A percentile compares a stretch with the other conserved stretches of the same genome.
phyloP scores from a whole-genome alignment of 1,140 invertebrate species.

The Pseudomyrmex pallidus region DNA sequence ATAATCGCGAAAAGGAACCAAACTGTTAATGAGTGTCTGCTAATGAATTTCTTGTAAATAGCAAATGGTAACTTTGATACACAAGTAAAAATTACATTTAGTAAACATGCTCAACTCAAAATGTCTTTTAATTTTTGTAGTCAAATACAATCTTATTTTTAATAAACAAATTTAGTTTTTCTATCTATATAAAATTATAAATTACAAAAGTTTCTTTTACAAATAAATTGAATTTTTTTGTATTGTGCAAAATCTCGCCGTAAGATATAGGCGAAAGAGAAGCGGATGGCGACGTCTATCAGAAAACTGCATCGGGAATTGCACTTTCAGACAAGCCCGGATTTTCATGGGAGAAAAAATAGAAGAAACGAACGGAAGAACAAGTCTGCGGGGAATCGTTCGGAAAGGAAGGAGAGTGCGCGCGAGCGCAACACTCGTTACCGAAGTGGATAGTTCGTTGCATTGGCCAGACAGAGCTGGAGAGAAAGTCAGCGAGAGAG shows the following conservation, averaged over 20 bases:
- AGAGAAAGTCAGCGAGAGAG: constrained; percentile 21
- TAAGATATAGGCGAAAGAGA: constrained; percentile 20
- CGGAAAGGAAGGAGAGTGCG: constrained; percentile 6
- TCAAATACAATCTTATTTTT: background rate
- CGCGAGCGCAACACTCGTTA: constrained; percentile 23
- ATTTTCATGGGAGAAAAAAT: constrained; percentile 45
- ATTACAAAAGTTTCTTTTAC: background rate
- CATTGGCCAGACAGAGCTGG: constrained; percentile 60
- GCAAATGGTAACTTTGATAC: constrained; percentile 2
- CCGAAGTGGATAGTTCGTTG: constrained; percentile 63
- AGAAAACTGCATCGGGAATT: constrained; percentile 63
- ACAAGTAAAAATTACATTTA: background rate
- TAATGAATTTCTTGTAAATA: constrained; percentile 49
- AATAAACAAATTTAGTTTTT: background rate
- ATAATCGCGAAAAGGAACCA: constrained; percentile 49
- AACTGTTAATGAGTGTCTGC: constrained; percentile 44
- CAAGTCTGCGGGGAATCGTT: constrained; percentile 32
- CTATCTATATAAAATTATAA: constrained; percentile 19
- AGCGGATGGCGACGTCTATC: constrained; percentile 34
- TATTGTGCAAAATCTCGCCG: background rate
- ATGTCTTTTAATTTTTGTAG: background rate
- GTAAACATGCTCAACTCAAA: too few relatives aligned
- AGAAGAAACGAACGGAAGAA: constrained; percentile 34
- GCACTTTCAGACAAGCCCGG: constrained; percentile 54
- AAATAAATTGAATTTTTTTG: constrained; percentile 34